Evolutionary conservation across 2,888 invertebrate species (phyloP).

Genomic region (Drosophila mimica): DNA sequence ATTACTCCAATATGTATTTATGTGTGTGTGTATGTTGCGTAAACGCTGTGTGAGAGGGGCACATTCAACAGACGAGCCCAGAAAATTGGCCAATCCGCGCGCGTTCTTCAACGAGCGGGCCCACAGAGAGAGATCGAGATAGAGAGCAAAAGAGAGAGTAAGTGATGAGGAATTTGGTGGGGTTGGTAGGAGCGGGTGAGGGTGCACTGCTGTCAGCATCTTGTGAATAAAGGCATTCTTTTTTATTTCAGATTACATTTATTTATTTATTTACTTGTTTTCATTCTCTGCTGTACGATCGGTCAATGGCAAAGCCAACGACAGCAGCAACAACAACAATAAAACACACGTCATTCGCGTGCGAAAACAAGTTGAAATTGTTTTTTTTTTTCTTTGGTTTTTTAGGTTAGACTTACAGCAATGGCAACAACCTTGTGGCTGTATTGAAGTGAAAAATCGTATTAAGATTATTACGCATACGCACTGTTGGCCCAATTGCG

Average conservation of each 20-base stretch:
- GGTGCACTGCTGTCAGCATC: constrained; percentile 27
- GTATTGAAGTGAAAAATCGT: neutral
- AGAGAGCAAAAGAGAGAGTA: neutral
- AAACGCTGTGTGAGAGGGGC: constrained; percentile 27
- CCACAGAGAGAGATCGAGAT: constrained; percentile 6
- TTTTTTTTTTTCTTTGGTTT: constrained; percentile 3
- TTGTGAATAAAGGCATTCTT: constrained; percentile 34
- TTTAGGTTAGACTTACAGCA: constrained; percentile 41
- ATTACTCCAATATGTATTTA: constrained; percentile 28
- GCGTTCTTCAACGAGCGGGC: constrained; percentile 45
- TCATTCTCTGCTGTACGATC: constrained; percentile 17
- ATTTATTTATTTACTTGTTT: constrained; percentile 10
- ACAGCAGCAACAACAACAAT: constrained; percentile 22
- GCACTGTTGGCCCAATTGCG: constrained; percentile 5
- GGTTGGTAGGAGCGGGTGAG: neutral
- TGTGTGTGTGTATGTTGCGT: constrained; percentile 30
- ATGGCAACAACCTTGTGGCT: constrained; percentile 25
- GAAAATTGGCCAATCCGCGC: constrained; percentile 70
- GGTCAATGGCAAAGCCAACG: constrained; percentile 48
- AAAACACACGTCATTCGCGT: constrained; percentile 37
- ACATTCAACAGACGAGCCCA: constrained; percentile 67
- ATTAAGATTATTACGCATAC: constrained; percentile 20
- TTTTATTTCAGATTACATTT: neutral
- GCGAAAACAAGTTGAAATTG: constrained; percentile 46
- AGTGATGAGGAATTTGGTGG: neutral